phyloP scores from a whole-genome alignment of 2,113 vertebrate species.

The Raja brachyura region DNA sequence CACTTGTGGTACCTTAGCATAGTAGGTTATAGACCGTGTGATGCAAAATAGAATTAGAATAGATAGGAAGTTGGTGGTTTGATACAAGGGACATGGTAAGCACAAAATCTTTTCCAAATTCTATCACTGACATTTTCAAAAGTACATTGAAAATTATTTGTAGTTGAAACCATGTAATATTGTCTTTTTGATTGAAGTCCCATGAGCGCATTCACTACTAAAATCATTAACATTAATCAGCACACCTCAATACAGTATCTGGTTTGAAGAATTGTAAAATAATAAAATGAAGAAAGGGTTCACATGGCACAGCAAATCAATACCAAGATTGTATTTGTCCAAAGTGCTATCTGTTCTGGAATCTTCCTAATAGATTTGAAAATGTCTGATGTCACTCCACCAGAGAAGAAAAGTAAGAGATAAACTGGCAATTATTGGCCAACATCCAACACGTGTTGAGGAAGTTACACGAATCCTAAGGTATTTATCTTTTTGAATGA shows the following conservation, averaged over 20 bases:
- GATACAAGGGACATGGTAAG: too few relatives aligned
- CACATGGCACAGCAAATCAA: not conserved
- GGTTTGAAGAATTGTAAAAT: not conserved
- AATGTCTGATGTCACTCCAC: not conserved
- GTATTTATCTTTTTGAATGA: not conserved
- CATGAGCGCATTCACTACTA: not conserved
- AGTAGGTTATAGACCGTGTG: too few relatives aligned
- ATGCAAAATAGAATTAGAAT: too few relatives aligned
- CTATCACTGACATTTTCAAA: not conserved
- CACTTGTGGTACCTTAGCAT: too few relatives aligned
- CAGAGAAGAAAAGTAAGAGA: not conserved
- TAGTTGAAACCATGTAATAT: not conserved
- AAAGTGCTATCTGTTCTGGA: not conserved
- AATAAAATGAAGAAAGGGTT: not conserved
- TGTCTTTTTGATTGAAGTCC: not conserved
- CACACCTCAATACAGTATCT: not conserved
- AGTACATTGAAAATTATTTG: not conserved
- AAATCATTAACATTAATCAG: not conserved
- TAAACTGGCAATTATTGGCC: too few relatives aligned
- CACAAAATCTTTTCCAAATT: too few relatives aligned
- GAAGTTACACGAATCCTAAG: not conserved
- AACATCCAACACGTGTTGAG: not conserved
- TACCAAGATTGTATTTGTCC: not conserved
- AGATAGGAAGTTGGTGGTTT: not conserved
- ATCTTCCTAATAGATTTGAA: not conserved